These are phyloP conservation scores for Brachionus paranguensis DNA, from an alignment of 1,140 invertebrate genomes.

Conservation along the genomic window DNA sequence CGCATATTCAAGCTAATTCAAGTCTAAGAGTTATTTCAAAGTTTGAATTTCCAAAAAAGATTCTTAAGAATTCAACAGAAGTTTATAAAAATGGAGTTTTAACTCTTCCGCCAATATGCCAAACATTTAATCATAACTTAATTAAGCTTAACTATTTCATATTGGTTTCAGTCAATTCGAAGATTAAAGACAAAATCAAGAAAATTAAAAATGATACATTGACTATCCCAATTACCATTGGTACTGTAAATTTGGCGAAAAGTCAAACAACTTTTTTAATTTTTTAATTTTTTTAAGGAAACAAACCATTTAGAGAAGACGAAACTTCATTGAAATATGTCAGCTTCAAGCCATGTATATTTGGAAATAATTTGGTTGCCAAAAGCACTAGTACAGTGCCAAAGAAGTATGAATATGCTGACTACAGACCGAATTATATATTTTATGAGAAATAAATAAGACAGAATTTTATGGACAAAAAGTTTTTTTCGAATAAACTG, in stretches of 20 bases:
- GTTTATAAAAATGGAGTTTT: background rate
- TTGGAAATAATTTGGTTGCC: background rate
- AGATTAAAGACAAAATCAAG: background rate
- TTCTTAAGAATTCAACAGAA: constrained; percentile 20
- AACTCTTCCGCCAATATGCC: background rate
- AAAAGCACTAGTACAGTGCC: background rate
- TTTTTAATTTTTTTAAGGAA: background rate
- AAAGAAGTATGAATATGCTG: constrained; percentile 9
- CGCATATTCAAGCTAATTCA: constrained; percentile 30
- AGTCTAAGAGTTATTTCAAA: background rate
- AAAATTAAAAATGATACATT: background rate
- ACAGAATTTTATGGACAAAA: background rate
- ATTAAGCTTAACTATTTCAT: constrained; percentile 29
- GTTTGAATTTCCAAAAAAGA: background rate
- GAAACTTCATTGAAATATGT: background rate
- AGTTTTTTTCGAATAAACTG: background rate
- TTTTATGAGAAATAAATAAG: background rate
- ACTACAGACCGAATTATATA: constrained; percentile 3
- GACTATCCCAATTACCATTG: constrained; percentile 12
- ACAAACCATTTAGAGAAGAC: constrained; percentile 8
- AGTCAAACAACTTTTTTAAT: background rate
- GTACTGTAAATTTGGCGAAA: background rate
- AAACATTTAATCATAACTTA: constrained; percentile 32
- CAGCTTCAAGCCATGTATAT: background rate
- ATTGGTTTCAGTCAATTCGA: constrained; percentile 15